Evolutionary conservation across 2,888 invertebrate species (phyloP).

Genomic region (Pyrrhopygopsis socrates): DNA sequence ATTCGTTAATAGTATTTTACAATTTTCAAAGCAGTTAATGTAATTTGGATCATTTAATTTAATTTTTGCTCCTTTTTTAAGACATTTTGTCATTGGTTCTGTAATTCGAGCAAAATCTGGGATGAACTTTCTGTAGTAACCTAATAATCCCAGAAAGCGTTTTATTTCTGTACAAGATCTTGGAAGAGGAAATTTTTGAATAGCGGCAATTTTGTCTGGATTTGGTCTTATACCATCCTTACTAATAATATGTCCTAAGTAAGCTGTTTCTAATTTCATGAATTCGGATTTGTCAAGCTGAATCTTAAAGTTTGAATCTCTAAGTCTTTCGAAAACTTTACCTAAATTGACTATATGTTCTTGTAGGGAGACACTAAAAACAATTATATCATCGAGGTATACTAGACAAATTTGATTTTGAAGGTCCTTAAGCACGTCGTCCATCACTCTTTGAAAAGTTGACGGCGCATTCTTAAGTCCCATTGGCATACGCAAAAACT

Average conservation of each 20-base stretch:
- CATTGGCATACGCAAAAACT: constrained; percentile 62
- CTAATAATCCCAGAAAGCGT: constrained; percentile 16
- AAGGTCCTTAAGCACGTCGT: constrained; percentile 82
- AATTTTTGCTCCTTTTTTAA: too few species aligned
- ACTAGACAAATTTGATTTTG: constrained; percentile 15
- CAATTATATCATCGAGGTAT: background rate
- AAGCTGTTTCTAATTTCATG: constrained; percentile 18
- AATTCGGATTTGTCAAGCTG: constrained; percentile 15
- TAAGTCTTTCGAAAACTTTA: constrained; percentile 9
- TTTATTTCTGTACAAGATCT: constrained; percentile 22
- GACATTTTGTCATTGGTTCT: too few species aligned
- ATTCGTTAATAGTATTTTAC: too few species aligned
- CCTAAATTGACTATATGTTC: constrained; percentile 13
- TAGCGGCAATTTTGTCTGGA: constrained; percentile 10
- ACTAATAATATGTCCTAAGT: constrained; percentile 1
- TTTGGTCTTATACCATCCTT: constrained; percentile 14
- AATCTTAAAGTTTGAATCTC: constrained; percentile 12
- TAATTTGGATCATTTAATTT: constrained; percentile 1
- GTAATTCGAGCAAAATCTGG: too few species aligned
- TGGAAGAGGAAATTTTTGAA: constrained; percentile 17
- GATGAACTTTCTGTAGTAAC: background rate
- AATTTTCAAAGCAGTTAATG: constrained; percentile 34
- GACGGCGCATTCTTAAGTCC: constrained; percentile 56
- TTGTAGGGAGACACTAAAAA: background rate
- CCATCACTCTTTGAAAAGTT: constrained; percentile 73